Base-by-base conservation (phyloP, 2,888 invertebrate genomes). In the Lasius fuliginosus region DNA sequence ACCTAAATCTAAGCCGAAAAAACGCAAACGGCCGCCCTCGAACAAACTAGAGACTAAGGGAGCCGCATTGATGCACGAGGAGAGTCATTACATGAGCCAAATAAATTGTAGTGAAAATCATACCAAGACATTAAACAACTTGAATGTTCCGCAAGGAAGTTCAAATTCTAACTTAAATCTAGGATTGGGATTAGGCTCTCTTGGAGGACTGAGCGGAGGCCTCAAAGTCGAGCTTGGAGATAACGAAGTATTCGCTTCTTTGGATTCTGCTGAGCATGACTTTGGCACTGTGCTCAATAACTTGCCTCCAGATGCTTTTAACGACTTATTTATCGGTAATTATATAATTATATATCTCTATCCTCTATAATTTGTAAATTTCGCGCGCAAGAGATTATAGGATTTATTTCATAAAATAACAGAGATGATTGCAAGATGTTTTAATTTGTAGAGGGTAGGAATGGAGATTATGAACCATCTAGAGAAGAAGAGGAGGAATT, bases 401-500 rank as follows among this genome's bases (percentile, higher is more conserved):
- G 18, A 65, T 27, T 68, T 23, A 12, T 11, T 40, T 42, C 0
- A 15, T 42, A 42, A 23, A 49, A 12, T 49, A 67, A 40, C 64
- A 64, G 18, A 68, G 60, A 30, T 75, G 71, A 64, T 79, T 9
- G 58, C 56, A 76, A 46, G 62, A 67, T 88, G 83, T 83, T 87
- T 86, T 94, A 94, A 71, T 58, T 84, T 88, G 1, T 92, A 96
- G 96, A 96, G 92, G 96, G 96, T 93, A 96, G 96, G 94, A 97
- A 97, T 93, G 97, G 97, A n/a, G 97, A 96, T 88, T 97, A 96
- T 91, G 96, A 96, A 91, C 97, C 97, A 56, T 96, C 97, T 71
- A 96, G 97, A 93, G 98, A 98, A 93, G 98, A 98, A 95, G 97
- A 98, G 53, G 98, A 98, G 89, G 98, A 98, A 94, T 95, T 98